Evolutionary conservation across 2,113 vertebrate genomes (phyloP), one percentile per base, ranked within the genome.

Genomic region (Zapus hudsonius): DNA sequence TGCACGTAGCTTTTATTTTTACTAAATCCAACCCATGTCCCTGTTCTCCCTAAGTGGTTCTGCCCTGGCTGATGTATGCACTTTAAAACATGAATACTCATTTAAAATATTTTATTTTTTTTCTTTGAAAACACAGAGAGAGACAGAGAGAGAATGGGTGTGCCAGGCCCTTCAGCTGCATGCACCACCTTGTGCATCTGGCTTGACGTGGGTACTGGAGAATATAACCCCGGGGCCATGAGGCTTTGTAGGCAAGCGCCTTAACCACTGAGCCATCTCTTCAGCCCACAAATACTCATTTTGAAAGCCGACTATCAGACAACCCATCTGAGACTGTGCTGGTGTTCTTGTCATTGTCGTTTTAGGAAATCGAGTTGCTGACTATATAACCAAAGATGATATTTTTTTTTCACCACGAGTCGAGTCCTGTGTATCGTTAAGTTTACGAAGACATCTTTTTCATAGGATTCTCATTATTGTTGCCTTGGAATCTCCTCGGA

Each of bases 361-460:
- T 52, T 88, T 82, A 40, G 12, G 52, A 92, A 93, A 87, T 36
- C 47, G 9, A 40, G 79, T 79, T 7, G 55, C 93, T 89, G 89
- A 66, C 84, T 78, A 31, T n/a, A 44, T 83, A 91, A 76, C 72
- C 52, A 84, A 87, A 81, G 25, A 61, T 64, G 57, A 20, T 33
- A 16, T 83, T 12, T 47, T 83, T 66, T 85, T 76, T 80, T 55
- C 8, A 87, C 52, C 52, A 57, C 59, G 57, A 73, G 11, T 59
- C 73, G 40, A 91, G 66, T 61, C 44, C 63, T 79, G 63, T 91
- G 88, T 40, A 83, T 66, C 83, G 74, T 40, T 76, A 73, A 44
- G 20, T 67, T 84, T 73, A 29, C 69, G 57, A 87, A 63, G 22
- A 44, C 38, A 76, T 7, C 5, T 78, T 92, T 91, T 87, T 81